Conservation (phyloP, 2,113 vertebrate genomes). For the Oreochromis aureus region DNA sequence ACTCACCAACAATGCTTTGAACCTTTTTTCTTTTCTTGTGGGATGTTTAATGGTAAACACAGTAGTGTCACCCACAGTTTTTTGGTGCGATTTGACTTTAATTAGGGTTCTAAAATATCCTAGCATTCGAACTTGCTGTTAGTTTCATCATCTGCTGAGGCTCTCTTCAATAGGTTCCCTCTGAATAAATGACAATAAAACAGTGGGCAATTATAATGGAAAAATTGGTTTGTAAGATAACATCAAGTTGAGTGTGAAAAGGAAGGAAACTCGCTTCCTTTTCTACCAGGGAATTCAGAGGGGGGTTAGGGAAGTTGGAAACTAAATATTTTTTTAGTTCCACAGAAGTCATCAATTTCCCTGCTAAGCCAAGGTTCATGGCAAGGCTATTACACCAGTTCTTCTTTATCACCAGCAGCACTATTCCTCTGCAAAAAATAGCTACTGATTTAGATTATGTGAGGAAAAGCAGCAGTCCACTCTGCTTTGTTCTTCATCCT, state of each 20-base stretch:
- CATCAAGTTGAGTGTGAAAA: slow-evolving; percentile 21
- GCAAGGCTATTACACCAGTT: slow-evolving; percentile 5
- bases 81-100: not conserved
- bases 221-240: slow-evolving; percentile 55
- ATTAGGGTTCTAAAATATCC: slow-evolving; percentile 17
- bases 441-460: slow-evolving; percentile 13
- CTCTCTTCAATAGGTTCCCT: slow-evolving; percentile 15
- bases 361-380: slow-evolving; percentile 5
- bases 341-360: slow-evolving; percentile 9
- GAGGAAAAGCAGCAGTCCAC: slow-evolving; percentile 7
- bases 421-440: not conserved
- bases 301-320: not conserved
- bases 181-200: slow-evolving; percentile 43
- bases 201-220: slow-evolving; percentile 49
- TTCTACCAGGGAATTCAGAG: not conserved
- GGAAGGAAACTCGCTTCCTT: not conserved
- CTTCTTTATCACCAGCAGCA: slow-evolving; percentile 27
- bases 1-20: not conserved
- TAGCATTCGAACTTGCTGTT: slow-evolving; percentile 21
- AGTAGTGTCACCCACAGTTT: not conserved
- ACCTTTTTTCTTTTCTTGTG: not conserved
- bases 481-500: not conserved
- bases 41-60: not conserved
- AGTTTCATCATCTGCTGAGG: slow-evolving; percentile 36
- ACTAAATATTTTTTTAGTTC: not conserved